Evolutionary conservation across 2,888 invertebrate species (phyloP).

Genomic region (Hetaerina titia): DNA sequence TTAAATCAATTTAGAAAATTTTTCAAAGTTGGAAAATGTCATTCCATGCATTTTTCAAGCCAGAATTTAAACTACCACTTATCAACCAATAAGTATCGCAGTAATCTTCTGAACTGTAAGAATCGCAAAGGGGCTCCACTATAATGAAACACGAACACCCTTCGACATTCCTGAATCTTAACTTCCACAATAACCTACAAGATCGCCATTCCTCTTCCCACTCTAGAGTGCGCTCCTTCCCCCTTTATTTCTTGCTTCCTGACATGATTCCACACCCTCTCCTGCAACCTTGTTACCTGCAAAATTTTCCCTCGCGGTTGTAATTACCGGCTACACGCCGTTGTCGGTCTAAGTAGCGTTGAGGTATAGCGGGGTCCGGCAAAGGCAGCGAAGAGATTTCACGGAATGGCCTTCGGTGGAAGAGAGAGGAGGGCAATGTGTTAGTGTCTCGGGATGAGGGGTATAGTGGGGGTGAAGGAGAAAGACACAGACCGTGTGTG

Average conservation of each 20-base stretch:
- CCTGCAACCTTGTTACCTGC: neutral
- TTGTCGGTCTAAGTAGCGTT: neutral
- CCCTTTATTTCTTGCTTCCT: neutral
- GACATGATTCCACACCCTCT: neutral
- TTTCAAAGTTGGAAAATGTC: too few relatives aligned
- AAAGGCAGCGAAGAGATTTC: neutral
- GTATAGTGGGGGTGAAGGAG: neutral
- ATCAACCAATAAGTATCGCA: neutral
- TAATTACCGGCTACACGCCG: neutral
- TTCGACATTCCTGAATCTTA: neutral
- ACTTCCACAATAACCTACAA: neutral
- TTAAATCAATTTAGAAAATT: too few relatives aligned
- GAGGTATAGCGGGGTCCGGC: slow-evolving; percentile 2
- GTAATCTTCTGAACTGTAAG: neutral
- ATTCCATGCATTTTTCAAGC: too few relatives aligned
- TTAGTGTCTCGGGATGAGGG: neutral
- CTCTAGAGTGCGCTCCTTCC: neutral
- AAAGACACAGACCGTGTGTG: neutral
- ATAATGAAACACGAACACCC: neutral
- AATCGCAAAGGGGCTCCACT: neutral
- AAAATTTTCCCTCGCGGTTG: neutral
- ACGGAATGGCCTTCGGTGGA: neutral
- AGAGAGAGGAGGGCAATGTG: neutral
- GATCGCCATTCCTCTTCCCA: neutral
- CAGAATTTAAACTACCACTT: neutral